Evolutionary conservation across 1,140 invertebrate genomes (phyloP), one percentile per base, ranked within the genome.

Genomic region (Pseudomyrmex pallidus): DNA sequence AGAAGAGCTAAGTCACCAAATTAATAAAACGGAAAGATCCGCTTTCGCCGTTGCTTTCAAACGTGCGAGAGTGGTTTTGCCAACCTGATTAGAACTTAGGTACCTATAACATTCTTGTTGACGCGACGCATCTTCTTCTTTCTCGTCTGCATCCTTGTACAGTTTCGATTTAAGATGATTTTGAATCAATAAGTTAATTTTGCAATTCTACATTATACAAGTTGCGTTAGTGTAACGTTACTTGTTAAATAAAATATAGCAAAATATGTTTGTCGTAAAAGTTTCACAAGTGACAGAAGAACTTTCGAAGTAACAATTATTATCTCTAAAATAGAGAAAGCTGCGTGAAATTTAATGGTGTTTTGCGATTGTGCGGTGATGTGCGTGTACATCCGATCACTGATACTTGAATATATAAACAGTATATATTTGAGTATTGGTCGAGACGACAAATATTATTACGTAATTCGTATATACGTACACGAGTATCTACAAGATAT

Each of bases 21-120:
- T 87, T 83, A 74, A 87, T 62, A 48, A 85, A 87, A 70, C 76
- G 82, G 88, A 89, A 89, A 62, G 87, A 52, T 85, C 64, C 78
- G 76, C 88, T 87, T 89, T 89, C 88, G 85, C 88, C 63, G 17
- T 76, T 82, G 66, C 83, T 72, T 74, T 87, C 76, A 63, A 68
- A 17, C 1, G 52, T 44, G 78, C 15, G 78, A 17, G 73, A 88
- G 80, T 83, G 80, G 48, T 61, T 74, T 56, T 63, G 77, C 22
- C 64, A 52, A 61, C 13, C 56, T 12, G 76, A 88, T 88, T 88
- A 77, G 85, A 78, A 87, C 82, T 87, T 73, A n/a, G n/a, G n/a
- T n/a, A n/a, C n/a, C n/a, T n/a, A 86, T 20, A 82, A 12, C 86
- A 74, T 83, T 17, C 54, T 20, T n/a, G 12, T 20, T 72, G 72